Evolutionary conservation across 2,888 invertebrate species (phyloP), one percentile per base, ranked within the genome.

Genomic region (Sepioteuthis lessoniana): DNA sequence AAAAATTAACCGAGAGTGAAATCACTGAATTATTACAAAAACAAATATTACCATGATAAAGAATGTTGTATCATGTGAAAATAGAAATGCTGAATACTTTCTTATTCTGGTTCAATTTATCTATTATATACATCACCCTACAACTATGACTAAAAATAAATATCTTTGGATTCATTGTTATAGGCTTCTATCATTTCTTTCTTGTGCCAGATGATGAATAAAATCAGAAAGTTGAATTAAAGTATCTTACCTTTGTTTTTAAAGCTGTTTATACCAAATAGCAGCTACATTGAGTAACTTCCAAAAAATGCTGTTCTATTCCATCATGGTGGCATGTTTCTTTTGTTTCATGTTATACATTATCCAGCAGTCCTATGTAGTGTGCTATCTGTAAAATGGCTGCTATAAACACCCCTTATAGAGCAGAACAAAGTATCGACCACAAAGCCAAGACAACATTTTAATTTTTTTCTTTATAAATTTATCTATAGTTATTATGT

Each of bases 371-470:
- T 76, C n/a, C 76, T 76, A 35, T 76, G 76, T 76, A 4, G 19
- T 76, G n/a, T 76, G 76, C n/a, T n/a, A n/a, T n/a, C 76, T 76
- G 76, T 76, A 76, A 76, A 76, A 76, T 76, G 76, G 76, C 76
- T 76, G 76, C 76, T 76, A 35, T 35, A 76, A 76, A 25, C n/a
- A 76, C 76, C n/a, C 76, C 28, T n/a, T 76, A 76, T 4, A 16
- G 76, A 16, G n/a, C n/a, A 76, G 76, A n/a, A 8, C 31, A 76
- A 76, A 35, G n/a, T 19, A 76, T 76, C 16, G n/a, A n/a, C 76
- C 16, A 76, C 76, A 1, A 76, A 76, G n/a, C n/a, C n/a, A 3
- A 7, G n/a, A n/a, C 4, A 76, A 76, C 16, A n/a, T 8, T 31
- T 76, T n/a, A 31, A 16, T n/a, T 76, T 76, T 76, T 60, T n/a